Conservation (phyloP, 2,113 vertebrate species). For the Cyanoderma ruficeps region DNA sequence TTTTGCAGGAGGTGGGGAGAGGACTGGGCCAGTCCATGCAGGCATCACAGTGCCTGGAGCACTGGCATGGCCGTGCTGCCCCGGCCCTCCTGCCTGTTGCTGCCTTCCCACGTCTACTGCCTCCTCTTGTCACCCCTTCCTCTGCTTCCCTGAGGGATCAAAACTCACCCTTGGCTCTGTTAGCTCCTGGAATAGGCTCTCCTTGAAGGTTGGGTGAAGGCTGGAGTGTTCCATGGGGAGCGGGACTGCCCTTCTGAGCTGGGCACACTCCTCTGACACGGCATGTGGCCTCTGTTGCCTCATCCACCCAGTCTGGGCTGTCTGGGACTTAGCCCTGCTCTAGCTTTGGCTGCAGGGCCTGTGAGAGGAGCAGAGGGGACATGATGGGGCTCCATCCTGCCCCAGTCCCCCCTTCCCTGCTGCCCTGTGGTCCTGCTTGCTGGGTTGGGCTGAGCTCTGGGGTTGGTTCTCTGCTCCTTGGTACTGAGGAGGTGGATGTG, state of each 20-base stretch:
- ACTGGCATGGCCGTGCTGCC: rapidly evolving
- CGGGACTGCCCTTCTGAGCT: not conserved
- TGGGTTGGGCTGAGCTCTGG: not conserved
- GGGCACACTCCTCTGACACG: not conserved
- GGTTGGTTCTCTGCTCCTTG: not conserved
- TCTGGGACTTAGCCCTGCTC: not conserved
- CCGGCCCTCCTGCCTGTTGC: not conserved
- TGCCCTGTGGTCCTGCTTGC: not conserved
- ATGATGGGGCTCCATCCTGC: not conserved
- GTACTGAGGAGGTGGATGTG: not conserved
- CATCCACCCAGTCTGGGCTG: not conserved
- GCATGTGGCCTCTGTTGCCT: not conserved
- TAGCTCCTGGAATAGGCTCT: not conserved
- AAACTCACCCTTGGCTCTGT: not conserved
- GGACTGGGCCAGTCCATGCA: not conserved
- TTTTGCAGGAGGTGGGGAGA: not conserved
- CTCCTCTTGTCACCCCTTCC: not conserved
- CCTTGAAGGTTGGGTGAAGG: not conserved
- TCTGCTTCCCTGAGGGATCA: not conserved
- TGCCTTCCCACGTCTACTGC: not conserved
- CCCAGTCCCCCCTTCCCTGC: rapidly evolving
- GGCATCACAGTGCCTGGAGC: not conserved
- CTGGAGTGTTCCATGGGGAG: not conserved
- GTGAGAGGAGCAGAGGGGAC: not conserved
- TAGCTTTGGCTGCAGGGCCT: not conserved